phyloP scores from a whole-genome alignment of 2,888 invertebrate species.

The Nephrotoma appendiculata region DNA sequence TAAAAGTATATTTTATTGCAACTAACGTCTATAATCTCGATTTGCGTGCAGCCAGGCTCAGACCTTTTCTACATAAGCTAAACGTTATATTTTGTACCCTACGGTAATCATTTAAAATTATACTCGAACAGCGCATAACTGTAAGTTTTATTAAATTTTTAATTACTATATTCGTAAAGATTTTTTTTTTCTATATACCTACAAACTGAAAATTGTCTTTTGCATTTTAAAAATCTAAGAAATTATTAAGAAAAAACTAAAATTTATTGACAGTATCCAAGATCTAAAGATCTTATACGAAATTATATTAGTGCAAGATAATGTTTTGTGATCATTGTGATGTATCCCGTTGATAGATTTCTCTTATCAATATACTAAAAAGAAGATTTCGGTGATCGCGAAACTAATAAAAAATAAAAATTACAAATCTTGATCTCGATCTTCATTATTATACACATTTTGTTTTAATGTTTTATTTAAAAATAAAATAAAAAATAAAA shows the following conservation, averaged over 20 bases:
- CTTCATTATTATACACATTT: background rate
- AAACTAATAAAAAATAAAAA: background rate
- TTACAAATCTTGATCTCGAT: background rate
- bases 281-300: background rate
- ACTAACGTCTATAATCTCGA: background rate
- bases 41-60: conserved; percentile 2
- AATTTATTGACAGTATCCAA: background rate
- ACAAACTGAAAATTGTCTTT: background rate
- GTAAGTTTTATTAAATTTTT: background rate
- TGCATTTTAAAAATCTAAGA: background rate
- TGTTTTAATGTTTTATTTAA: background rate
- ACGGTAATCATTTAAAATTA: background rate
- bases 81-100: background rate
- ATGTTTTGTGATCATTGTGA: background rate
- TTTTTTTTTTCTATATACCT: background rate
- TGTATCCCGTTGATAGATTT: background rate
- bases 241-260: background rate
- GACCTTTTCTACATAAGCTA: background rate
- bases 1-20: background rate
- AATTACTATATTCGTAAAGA: background rate
- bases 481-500: background rate
- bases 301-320: background rate
- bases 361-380: background rate
- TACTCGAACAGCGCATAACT: background rate
- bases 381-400: background rate